Percentiles rank a stretch among this genome's conserved stretches.
These are phyloP conservation scores for Caloenas nicobarica DNA, from an alignment of 2,113 vertebrate species.

Conservation along the genomic window DNA sequence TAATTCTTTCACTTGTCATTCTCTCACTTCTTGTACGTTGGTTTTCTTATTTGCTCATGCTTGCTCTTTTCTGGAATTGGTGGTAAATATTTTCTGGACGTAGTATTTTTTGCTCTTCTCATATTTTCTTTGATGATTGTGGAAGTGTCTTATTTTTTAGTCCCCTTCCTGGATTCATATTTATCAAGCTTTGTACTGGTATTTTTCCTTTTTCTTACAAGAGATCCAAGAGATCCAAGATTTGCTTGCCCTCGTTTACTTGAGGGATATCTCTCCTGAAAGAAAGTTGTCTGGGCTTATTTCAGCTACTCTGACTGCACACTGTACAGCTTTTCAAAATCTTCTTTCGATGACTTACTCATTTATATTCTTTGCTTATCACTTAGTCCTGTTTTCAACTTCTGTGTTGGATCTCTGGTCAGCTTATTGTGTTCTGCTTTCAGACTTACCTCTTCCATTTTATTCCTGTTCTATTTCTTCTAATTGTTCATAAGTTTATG, in stretches of 20 bases:
- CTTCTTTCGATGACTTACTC: neutral
- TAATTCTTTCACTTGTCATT: neutral
- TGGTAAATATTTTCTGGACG: neutral
- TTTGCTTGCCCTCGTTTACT: neutral
- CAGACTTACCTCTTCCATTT: neutral
- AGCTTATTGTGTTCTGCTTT: neutral
- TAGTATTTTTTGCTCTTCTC: neutral
- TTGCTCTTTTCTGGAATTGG: neutral
- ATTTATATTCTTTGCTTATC: neutral
- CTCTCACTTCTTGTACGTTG: neutral
- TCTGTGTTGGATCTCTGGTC: neutral
- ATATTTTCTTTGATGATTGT: neutral
- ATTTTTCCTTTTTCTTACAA: neutral
- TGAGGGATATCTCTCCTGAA: neutral
- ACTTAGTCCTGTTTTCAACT: neutral
- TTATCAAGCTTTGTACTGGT: neutral
- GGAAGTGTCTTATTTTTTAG: neutral
- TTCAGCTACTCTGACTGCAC: neutral
- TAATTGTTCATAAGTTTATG: neutral
- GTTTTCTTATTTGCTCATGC: neutral
- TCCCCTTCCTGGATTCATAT: neutral
- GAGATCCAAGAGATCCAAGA: neutral
- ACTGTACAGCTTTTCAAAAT: neutral
- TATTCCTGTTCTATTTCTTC: neutral
- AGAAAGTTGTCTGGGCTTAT: neutral